Conservation (phyloP, 1,140 invertebrate species). For the Galleria mellonella region DNA sequence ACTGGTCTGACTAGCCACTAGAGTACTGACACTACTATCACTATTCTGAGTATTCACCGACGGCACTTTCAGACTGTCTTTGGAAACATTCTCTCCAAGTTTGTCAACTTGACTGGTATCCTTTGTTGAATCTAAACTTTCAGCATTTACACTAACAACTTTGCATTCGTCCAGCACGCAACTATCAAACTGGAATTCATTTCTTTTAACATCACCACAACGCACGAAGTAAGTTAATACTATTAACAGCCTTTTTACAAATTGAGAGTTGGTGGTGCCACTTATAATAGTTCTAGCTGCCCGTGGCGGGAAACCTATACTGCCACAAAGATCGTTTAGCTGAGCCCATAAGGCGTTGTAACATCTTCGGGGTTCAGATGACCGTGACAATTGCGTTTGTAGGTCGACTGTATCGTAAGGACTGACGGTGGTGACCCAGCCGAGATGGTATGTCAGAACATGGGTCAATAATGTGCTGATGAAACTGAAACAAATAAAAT, state of each 20-base stretch:
- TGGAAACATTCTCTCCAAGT: conserved; percentile 11
- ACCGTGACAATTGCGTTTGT: conserved; percentile 14
- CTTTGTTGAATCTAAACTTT: conserved; percentile 14
- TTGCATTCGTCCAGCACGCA: conserved; percentile 33
- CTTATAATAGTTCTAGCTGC: conserved; percentile 86
- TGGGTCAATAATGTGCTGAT: conserved; percentile 91
- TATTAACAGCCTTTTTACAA: conserved; percentile 79
- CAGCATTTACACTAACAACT: conserved; percentile 27
- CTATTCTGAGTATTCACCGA: conserved; percentile 39
- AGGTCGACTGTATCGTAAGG: conserved; percentile 53
- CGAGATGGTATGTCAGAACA: conserved; percentile 90
- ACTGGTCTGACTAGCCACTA: conserved; percentile 37
- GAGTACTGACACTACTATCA: conserved; percentile 43
- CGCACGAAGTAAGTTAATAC: conserved; percentile 90
- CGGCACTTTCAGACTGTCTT: conserved; percentile 32
- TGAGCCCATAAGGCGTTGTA: conserved; percentile 92
- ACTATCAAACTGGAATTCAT: conserved; percentile 41
- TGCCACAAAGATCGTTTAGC: conserved; percentile 88
- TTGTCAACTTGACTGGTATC: conserved; percentile 19
- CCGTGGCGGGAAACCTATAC: conserved; percentile 84
- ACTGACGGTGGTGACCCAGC: conserved; percentile 89
- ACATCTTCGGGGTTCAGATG: conserved; percentile 34
- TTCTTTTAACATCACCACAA: conserved; percentile 80
- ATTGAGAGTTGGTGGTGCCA: conserved; percentile 79
- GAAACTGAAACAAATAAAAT: conserved; percentile 79